These are phyloP conservation scores for Iselma pallidipennis DNA, from an alignment of 2,888 invertebrate genomes.

Conservation along the genomic window DNA sequence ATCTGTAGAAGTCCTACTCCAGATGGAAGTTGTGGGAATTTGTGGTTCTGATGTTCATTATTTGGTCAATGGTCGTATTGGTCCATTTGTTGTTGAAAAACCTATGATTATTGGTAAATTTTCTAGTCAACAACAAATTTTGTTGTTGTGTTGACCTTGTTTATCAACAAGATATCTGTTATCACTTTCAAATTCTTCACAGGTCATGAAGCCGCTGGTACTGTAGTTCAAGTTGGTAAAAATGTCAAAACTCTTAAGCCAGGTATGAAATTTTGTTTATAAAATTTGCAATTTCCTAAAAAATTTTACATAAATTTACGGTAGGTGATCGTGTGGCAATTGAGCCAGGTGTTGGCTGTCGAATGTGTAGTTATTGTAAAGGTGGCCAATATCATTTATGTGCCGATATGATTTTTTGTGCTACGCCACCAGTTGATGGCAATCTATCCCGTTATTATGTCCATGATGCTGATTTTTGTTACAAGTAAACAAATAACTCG, in stretches of 20 bases:
- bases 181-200: slow-evolving; percentile 64
- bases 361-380: slow-evolving; percentile 83
- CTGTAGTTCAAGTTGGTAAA: slow-evolving; percentile 74
- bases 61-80: slow-evolving; percentile 81
- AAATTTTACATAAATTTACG: slow-evolving; percentile 29
- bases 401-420: slow-evolving; percentile 83
- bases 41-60: slow-evolving; percentile 97
- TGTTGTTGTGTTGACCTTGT: background rate
- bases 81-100: slow-evolving; percentile 79
- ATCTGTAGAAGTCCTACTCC: slow-evolving; percentile 77
- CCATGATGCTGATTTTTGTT: slow-evolving; percentile 89
- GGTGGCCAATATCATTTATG: slow-evolving; percentile 91
- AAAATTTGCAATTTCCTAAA: background rate
- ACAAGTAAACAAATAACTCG: slow-evolving; percentile 62
- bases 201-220: slow-evolving; percentile 91
- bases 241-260: slow-evolving; percentile 70
- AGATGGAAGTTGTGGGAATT: slow-evolving; percentile 94
- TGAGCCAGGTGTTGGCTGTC: slow-evolving; percentile 91
- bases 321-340: slow-evolving; percentile 90
- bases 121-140: background rate
- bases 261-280: slow-evolving; percentile 51
- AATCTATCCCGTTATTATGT: slow-evolving; percentile 84
- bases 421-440: slow-evolving; percentile 94
- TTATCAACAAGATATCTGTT: background rate
- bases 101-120: slow-evolving; percentile 88